Evolutionary conservation across 2,888 invertebrate genomes (phyloP), one percentile per base, ranked within the genome.

Genomic region (Platycnemis pennipes): DNA sequence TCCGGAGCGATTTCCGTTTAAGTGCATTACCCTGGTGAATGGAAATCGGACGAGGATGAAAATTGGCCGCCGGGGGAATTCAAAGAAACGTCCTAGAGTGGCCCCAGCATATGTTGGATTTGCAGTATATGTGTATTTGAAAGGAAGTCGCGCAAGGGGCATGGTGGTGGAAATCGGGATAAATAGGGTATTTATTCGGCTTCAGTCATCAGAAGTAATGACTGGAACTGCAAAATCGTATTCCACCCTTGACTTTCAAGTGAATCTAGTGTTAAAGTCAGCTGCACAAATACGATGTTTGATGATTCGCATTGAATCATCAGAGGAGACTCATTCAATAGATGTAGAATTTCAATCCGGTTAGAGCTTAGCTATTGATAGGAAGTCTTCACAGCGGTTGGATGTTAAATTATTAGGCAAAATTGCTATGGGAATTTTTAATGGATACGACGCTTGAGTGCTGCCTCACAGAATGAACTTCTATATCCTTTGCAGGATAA

Each of bases 21-120:
- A 77, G 77, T 77, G 77, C 77, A 77, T 77, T 77, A 77, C 37
- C 77, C 77, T 37, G 77, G 31, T 77, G 69, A 77, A n/a, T 77
- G 77, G 77, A 77, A 37, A 77, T 37, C 77, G 37, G 77, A 77
- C 63, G 63, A 63, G 63, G 8, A 63, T 5, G 37, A 13, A 77
- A 77, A 77, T 77, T 77, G 77, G 77, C 77, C 37, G 26, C 31
- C 77, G 11, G 37, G 77, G 37, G 77, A 37, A 77, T 77, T 31
- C 31, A 77, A 77, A 77, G 77, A 77, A 77, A 77, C 31, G 31
- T 37, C 2, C 53, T 53, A 63, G n/a, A n/a, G n/a, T n/a, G n/a
- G n/a, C 77, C 69, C 31, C 77, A 37, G 16, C 31, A 37, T 77
- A 77, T 63, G 37, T 77, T 13, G 77, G 37, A 13, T 77, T 37